A percentile compares a stretch with the other conserved stretches of the same genome.
These are phyloP conservation scores for Drosophila paulistorum DNA, from an alignment of 1,140 invertebrate species.

Conservation along the genomic window DNA sequence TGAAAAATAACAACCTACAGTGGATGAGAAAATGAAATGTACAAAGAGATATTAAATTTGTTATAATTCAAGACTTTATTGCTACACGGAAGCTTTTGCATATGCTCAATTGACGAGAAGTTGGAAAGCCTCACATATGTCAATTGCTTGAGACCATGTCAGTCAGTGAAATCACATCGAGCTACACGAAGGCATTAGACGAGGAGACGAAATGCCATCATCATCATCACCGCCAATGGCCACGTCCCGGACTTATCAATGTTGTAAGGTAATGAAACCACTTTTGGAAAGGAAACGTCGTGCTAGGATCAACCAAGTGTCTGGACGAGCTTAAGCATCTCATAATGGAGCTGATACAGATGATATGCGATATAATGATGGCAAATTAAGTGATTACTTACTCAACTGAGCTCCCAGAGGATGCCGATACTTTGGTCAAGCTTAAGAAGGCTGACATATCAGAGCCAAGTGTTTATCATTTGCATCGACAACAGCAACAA, in stretches of 20 bases:
- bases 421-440: constrained; percentile 90
- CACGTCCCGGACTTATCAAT: constrained; percentile 84
- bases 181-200: not conserved
- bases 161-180: not conserved
- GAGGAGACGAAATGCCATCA: not conserved
- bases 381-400: constrained; percentile 66
- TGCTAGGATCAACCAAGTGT: constrained; percentile 92
- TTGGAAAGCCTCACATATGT: too few relatives aligned
- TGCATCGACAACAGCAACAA: constrained; percentile 85
- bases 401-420: constrained; percentile 57
- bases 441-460: constrained; percentile 96
- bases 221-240: constrained; percentile 13
- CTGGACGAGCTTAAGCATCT: constrained; percentile 92
- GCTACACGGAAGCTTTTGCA: not conserved
- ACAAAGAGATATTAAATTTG: not conserved
- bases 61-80: not conserved
- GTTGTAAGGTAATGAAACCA: constrained; percentile 88
- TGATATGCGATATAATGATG: too few relatives aligned
- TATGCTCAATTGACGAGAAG: too few relatives aligned
- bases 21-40: not conserved
- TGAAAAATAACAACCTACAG: not conserved
- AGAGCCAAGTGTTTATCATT: constrained; percentile 92
- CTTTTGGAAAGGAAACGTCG: constrained; percentile 92
- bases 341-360: constrained; percentile 85
- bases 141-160: not conserved